Percentiles rank a stretch among this genome's conserved stretches.
phyloP scores from a whole-genome alignment of 2,888 invertebrate genomes.

The Chloroclystis v-ata region DNA sequence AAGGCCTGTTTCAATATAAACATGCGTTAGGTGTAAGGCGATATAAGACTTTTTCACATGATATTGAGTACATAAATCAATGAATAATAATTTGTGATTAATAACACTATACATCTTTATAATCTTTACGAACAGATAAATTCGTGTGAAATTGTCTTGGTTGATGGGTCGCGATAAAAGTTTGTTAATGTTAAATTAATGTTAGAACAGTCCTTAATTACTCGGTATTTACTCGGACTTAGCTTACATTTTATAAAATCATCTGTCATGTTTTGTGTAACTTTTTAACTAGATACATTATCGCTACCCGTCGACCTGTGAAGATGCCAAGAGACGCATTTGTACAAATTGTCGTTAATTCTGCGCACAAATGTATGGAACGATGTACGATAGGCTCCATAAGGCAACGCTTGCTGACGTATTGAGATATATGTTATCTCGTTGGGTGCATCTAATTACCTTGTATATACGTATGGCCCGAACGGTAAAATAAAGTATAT shows the following conservation, averaged over 20 bases:
- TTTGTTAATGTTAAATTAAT: conserved; percentile 26
- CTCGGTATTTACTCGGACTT: conserved; percentile 29
- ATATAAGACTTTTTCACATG: neutral
- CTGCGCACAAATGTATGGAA: conserved; percentile 64
- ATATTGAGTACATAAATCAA: neutral
- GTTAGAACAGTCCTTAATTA: conserved; percentile 30
- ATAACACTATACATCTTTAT: too few species aligned
- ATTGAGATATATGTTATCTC: conserved; percentile 54
- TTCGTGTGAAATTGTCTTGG: conserved; percentile 11
- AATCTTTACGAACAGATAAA: too few species aligned
- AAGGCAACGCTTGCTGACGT: conserved; percentile 34
- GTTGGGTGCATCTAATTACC: conserved; percentile 68
- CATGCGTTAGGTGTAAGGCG: conserved; percentile 30
- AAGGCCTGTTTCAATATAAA: conserved; percentile 56
- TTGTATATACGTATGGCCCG: conserved; percentile 75
- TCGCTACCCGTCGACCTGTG: conserved; percentile 31
- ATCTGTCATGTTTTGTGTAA: conserved; percentile 19
- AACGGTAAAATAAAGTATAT: conserved; percentile 59
- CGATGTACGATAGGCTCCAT: conserved; percentile 66
- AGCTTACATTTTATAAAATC: conserved; percentile 25
- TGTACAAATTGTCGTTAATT: conserved; percentile 35
- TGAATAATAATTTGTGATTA: too few species aligned
- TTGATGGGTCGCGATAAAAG: conserved; percentile 36
- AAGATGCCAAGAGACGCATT: conserved; percentile 9
- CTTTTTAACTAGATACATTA: conserved; percentile 7